These are phyloP conservation scores for Sparidentex hasta DNA, from an alignment of 2,797 vertebrate species.

Conservation along the genomic window DNA sequence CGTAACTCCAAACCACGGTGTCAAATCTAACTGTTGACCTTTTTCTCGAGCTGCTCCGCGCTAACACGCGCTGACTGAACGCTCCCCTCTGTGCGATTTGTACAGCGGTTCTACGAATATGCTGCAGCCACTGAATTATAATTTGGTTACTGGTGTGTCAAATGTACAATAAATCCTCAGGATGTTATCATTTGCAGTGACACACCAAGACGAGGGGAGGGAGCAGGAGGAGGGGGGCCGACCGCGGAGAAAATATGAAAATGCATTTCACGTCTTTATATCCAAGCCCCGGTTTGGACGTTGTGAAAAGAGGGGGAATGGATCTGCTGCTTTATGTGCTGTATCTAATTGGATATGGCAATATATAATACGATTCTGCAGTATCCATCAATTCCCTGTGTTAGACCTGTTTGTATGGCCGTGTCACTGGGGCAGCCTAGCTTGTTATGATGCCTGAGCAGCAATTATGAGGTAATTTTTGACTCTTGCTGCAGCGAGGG, in stretches of 20 bases:
- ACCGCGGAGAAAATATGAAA: conserved; percentile 76
- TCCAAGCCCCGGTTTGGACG: conserved; percentile 74
- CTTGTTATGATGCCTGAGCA: conserved; percentile 89
- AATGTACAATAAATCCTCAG: conserved; percentile 85
- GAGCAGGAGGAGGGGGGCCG: neutral
- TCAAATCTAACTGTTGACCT: conserved; percentile 74
- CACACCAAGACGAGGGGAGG: conserved; percentile 59
- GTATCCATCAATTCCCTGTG: conserved; percentile 85
- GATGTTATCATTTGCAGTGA: conserved; percentile 85
- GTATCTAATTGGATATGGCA: conserved; percentile 89
- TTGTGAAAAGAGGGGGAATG: conserved; percentile 81
- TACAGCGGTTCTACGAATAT: conserved; percentile 71
- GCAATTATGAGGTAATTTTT: conserved; percentile 89
- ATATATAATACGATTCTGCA: conserved; percentile 86
- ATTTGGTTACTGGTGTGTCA: conserved; percentile 85
- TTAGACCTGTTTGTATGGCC: conserved; percentile 82
- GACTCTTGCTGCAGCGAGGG: conserved; percentile 82
- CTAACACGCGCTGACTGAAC: conserved; percentile 65
- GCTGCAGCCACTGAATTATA: conserved; percentile 78
- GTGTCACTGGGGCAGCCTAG: conserved; percentile 84
- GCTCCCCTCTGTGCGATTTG: conserved; percentile 54
- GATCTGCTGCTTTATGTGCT: conserved; percentile 88
- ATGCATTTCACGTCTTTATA: conserved; percentile 84
- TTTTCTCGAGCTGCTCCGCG: conserved; percentile 42
- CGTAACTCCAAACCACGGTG: conserved; percentile 53